Percentiles rank a stretch among this genome's conserved stretches.
Evolutionary conservation across 2,113 vertebrate species (phyloP).

Genomic region (Calyptomena viridis): DNA sequence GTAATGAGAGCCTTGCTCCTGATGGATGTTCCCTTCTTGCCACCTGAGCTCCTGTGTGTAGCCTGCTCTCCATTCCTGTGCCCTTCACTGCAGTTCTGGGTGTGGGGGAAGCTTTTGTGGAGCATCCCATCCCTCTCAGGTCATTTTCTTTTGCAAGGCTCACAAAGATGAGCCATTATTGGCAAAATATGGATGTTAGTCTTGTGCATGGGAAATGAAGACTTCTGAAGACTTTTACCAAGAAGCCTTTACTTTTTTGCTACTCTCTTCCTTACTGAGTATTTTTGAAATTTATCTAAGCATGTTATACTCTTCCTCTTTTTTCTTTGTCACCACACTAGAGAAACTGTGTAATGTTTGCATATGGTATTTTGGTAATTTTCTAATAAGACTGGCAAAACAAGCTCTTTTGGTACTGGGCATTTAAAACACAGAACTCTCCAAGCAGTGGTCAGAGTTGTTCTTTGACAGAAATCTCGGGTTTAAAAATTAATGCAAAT

Average conservation of each 20-base stretch:
- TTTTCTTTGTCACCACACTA: neutral
- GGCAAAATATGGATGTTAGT: neutral
- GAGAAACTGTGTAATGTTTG: neutral
- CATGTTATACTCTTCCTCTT: neutral
- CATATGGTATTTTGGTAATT: neutral
- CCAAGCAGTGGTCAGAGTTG: neutral
- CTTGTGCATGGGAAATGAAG: neutral
- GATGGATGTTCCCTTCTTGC: neutral
- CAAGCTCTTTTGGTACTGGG: neutral
- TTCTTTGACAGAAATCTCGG: neutral
- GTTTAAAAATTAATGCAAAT: neutral
- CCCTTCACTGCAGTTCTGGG: accelerated
- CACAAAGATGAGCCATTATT: neutral
- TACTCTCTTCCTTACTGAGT: neutral
- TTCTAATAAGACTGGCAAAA: neutral
- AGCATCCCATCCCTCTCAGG: neutral
- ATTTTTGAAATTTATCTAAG: neutral
- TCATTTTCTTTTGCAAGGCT: neutral
- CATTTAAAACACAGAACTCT: neutral
- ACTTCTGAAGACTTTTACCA: neutral
- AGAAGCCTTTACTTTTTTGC: neutral
- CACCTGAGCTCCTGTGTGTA: neutral
- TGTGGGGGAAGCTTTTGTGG: neutral
- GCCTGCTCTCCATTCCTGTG: neutral
- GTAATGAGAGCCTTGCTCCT: neutral